Evolutionary conservation across 2,113 vertebrate genomes (phyloP), one percentile per base, ranked within the genome.

Genomic region (Pandion haliaetus): DNA sequence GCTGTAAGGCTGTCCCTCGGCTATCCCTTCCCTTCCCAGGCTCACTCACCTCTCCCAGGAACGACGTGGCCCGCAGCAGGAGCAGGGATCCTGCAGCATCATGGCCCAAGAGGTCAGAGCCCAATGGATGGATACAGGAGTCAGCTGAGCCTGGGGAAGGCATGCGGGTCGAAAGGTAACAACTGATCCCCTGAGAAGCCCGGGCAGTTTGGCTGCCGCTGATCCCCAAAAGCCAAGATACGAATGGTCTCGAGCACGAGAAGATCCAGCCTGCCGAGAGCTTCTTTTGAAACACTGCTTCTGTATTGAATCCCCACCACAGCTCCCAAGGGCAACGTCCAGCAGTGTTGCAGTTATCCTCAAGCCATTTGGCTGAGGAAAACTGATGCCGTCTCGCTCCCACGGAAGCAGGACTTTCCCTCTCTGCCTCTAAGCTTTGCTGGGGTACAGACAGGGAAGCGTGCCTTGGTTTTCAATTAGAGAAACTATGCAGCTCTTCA

Each of bases 11-110:
- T 36, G 34, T 69, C 54, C 23, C 11, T 77, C 3, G 14, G 49
- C n/a, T 17, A 38, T 26, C 45, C 47, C 23, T 83, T 95, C 59
- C 45, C 66, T 83, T 95, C 59, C 45, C 66, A 83, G 45, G 32
- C 31, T 77, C 49, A n/a, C 31, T 86, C 62, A n/a, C 17, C 58
- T 42, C 38, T 6, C 6, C 38, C 7, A 9, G 65, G 55, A 67
- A 52, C 1, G 3, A 38, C 0, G 0, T 31, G 28, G 20, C 8
- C 9, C 36, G 10, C 2, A 2, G 9, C 18, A 62, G 54, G 38
- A 90, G n/a, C 42, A 93, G 42, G 26, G 28, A 45, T 73, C n/a
- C 63, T 52, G 25, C 32, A 52, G 82, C 44, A 59, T 31, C 8
- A 2, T 20, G 40, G n/a, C 9, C 32, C 28, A 52, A 42, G 69